These are phyloP conservation scores for Ranitomeya imitator DNA, from an alignment of 2,113 vertebrate species.

Conservation along the genomic window DNA sequence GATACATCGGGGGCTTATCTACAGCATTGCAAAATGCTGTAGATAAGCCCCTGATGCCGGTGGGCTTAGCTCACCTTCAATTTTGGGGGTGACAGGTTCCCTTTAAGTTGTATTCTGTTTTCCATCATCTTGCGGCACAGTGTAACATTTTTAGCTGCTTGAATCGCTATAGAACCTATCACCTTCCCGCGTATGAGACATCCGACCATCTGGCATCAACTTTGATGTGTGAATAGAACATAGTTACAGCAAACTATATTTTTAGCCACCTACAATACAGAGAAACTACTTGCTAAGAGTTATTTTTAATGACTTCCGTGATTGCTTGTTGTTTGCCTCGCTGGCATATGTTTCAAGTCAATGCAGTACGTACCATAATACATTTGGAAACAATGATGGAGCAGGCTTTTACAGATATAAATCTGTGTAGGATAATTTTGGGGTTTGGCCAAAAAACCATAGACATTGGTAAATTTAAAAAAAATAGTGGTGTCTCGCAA, in stretches of 20 bases:
- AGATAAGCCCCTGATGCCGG: no score
- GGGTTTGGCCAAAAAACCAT: background rate
- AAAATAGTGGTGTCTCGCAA: background rate
- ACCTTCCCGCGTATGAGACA: background rate
- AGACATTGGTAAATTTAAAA: background rate
- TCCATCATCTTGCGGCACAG: background rate
- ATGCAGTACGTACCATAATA: background rate
- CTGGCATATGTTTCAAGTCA: slow-evolving; percentile 1
- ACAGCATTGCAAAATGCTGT: no score
- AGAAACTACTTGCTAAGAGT: background rate
- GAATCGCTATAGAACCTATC: background rate
- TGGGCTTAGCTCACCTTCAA: no score
- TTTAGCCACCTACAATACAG: background rate
- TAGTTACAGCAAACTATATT: background rate
- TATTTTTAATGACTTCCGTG: background rate
- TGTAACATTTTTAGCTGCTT: background rate
- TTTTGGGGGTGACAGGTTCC: no score
- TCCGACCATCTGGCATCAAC: background rate
- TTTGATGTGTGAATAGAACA: background rate
- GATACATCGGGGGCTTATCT: no score
- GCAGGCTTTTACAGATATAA: background rate
- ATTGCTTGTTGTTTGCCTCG: background rate
- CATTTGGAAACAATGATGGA: background rate
- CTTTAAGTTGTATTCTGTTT: background rate
- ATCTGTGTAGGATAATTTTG: background rate